Evolutionary conservation across 1,140 invertebrate species (phyloP).

Genomic region (Phthorimaea operculella): DNA sequence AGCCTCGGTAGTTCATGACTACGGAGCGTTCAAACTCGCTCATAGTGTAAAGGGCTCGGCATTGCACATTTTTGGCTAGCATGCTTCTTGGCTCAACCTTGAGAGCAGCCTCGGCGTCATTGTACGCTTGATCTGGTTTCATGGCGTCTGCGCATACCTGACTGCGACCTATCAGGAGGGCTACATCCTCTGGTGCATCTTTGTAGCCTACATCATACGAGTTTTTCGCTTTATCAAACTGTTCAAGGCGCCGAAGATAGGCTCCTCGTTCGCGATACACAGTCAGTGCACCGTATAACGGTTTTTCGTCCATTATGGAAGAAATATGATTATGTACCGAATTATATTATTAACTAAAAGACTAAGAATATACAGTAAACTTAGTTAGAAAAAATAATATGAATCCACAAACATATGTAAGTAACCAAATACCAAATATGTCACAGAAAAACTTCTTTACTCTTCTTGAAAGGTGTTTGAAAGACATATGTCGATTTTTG

Average conservation of each 20-base stretch:
- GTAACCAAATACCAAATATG: too few species aligned
- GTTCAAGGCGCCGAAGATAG: constrained; percentile 29
- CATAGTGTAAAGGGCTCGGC: constrained; percentile 6
- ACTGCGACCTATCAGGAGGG: constrained; percentile 35
- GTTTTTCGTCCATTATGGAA: too few species aligned
- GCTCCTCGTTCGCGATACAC: constrained; percentile 21
- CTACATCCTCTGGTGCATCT: constrained; percentile 34
- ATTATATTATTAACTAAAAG: too few species aligned
- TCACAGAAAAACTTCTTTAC: too few species aligned
- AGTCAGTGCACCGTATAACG: too few species aligned
- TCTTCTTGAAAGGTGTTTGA: too few species aligned
- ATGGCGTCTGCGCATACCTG: constrained; percentile 29
- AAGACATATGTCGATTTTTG: too few species aligned
- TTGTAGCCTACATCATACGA: constrained; percentile 37
- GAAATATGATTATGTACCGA: too few species aligned
- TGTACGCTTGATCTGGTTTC: constrained; percentile 38
- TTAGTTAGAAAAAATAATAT: too few species aligned
- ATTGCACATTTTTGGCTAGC: constrained; percentile 29
- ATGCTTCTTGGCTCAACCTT: constrained; percentile 32
- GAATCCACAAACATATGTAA: too few species aligned
- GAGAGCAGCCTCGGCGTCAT: constrained; percentile 38
- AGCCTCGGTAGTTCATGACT: neutral
- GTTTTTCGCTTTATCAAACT: constrained; percentile 27
- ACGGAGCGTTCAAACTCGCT: neutral
- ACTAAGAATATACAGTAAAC: too few species aligned